These are phyloP conservation scores for Saccopteryx leptura DNA, from an alignment of 2,113 vertebrate species.

Conservation along the genomic window DNA sequence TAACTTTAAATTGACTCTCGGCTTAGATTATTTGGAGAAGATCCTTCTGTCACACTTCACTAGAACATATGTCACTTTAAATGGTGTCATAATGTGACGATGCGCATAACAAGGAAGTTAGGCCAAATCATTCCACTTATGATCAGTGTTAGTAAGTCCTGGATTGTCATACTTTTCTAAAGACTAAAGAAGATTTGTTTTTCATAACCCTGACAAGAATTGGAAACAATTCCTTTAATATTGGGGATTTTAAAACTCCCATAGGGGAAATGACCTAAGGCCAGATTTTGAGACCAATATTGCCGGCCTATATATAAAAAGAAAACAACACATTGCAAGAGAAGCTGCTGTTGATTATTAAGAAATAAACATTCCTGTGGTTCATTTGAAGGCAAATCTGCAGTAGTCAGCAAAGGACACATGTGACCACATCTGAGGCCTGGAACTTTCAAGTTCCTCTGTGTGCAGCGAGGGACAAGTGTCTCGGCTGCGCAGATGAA, in stretches of 20 bases:
- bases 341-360: conserved; percentile 71
- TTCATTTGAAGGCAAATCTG: conserved; percentile 79
- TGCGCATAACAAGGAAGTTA: not conserved
- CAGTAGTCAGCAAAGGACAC: conserved; percentile 51
- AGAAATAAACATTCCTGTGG: conserved; percentile 76
- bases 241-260: not conserved
- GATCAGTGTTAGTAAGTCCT: not conserved
- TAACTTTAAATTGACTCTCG: not conserved
- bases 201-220: not conserved
- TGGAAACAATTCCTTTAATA: not conserved
- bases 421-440: conserved; percentile 73
- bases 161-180: not conserved
- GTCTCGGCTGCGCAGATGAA: conserved; percentile 3
- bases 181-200: not conserved
- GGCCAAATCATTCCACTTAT: not conserved
- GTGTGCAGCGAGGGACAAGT: not conserved
- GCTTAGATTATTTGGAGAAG: not conserved
- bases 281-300: not conserved
- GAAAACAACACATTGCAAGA: not conserved
- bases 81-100: not conserved
- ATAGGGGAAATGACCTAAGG: not conserved
- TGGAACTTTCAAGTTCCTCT: conserved; percentile 64
- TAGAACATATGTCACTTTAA: not conserved
- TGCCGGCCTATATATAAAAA: not conserved
- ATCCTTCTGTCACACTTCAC: not conserved